These are phyloP conservation scores for Trematomus bernacchii DNA, from an alignment of 2,797 vertebrate genomes.

Conservation along the genomic window DNA sequence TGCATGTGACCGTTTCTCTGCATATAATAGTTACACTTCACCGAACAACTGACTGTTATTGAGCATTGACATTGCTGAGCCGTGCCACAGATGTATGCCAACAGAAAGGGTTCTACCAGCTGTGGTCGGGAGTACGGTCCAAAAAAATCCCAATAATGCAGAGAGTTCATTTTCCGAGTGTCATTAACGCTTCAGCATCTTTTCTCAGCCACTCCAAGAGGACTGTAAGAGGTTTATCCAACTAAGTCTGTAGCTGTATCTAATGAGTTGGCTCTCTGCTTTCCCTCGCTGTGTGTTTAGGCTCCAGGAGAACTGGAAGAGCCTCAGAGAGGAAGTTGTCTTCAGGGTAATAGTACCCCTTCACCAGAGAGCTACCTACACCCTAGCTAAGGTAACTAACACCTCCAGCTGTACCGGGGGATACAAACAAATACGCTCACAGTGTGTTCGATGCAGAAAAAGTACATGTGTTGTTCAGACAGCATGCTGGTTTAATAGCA, in stretches of 20 bases:
- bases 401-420: background rate
- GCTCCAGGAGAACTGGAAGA: constrained; percentile 86
- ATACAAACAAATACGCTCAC: too few relatives aligned
- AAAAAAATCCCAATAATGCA: constrained; percentile 53
- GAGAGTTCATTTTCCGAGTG: constrained; percentile 55
- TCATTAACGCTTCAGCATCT: constrained; percentile 60
- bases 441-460: background rate
- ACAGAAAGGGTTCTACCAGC: constrained; percentile 53
- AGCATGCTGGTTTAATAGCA: too few relatives aligned
- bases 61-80: constrained; percentile 41
- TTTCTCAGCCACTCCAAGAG: constrained; percentile 53
- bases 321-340: constrained; percentile 79
- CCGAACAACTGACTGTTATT: constrained; percentile 43
- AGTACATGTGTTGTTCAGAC: too few relatives aligned
- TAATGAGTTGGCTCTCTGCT: constrained; percentile 72
- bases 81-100: constrained; percentile 37
- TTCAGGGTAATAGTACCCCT: constrained; percentile 83
- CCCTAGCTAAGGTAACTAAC: constrained; percentile 73
- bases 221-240: constrained; percentile 69
- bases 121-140: constrained; percentile 47
- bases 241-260: constrained; percentile 63
- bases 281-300: constrained; percentile 57
- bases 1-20: constrained; percentile 23
- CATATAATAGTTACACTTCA: constrained; percentile 27
- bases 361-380: constrained; percentile 62